Conservation (phyloP, 2,888 invertebrate species). For the Hirtodrosophila histrioides region DNA sequence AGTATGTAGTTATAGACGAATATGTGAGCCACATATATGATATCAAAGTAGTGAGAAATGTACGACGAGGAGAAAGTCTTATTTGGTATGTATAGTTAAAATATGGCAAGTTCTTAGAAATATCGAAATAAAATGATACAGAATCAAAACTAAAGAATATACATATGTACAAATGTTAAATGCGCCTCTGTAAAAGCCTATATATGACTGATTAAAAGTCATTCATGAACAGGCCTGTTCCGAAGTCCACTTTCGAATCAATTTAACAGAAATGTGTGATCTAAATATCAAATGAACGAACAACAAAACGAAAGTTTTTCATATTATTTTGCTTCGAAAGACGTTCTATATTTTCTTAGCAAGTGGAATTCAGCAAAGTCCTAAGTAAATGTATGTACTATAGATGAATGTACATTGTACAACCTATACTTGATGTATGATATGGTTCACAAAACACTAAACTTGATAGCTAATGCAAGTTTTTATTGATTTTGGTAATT, state of each 20-base stretch:
- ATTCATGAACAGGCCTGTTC: neutral
- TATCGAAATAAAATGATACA: conserved; percentile 12
- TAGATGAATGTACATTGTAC: no score
- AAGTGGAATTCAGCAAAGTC: no score
- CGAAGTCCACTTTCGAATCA: no score
- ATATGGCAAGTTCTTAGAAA: conserved; percentile 24
- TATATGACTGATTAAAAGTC: no score
- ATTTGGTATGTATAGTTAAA: neutral
- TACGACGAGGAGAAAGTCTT: conserved; percentile 34
- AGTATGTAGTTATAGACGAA: conserved; percentile 35
- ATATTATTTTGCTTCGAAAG: no score
- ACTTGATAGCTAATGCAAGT: neutral
- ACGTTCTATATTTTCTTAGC: no score
- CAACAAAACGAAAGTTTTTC: no score
- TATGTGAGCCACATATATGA: conserved; percentile 32
- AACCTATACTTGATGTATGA: conserved; percentile 5
- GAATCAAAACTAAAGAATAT: conserved; percentile 14
- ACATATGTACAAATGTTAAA: conserved; percentile 32
- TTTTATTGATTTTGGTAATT: neutral
- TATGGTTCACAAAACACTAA: conserved; percentile 4
- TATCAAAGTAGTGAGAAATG: conserved; percentile 25
- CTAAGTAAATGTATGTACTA: no score
- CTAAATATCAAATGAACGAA: no score
- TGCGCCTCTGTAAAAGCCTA: conserved; percentile 39
- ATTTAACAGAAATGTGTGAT: no score